Evolutionary conservation across 2,888 invertebrate genomes (phyloP).

Genomic region (Orthosia gracilis): DNA sequence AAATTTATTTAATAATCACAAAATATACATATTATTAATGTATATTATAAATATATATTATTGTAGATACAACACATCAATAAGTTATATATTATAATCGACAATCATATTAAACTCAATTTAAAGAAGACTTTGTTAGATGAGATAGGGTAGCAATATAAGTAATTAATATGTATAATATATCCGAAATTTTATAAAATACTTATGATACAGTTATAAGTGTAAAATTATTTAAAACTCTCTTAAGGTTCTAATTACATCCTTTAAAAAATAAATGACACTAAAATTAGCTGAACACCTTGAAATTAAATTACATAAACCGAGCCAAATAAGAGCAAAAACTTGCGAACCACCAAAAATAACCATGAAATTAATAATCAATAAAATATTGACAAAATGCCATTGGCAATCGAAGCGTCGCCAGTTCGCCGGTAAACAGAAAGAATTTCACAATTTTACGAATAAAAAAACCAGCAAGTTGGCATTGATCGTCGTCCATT

Average conservation of each 20-base stretch:
- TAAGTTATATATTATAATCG: no score
- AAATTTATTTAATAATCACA: no score
- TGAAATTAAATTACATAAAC: constrained; percentile 25
- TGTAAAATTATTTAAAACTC: neutral
- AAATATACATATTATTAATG: no score
- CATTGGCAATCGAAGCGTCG: constrained; percentile 37
- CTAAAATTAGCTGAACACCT: constrained; percentile 1
- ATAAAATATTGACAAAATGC: constrained; percentile 41
- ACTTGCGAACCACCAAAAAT: constrained; percentile 16
- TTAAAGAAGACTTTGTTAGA: no score
- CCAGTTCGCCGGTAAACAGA: constrained; percentile 29
- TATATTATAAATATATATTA: no score
- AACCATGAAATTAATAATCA: constrained; percentile 50
- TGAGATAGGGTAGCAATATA: no score
- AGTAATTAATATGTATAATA: no score
- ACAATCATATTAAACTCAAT: no score
- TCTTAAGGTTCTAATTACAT: neutral
- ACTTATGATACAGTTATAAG: neutral
- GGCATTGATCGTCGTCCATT: constrained; percentile 62
- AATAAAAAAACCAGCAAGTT: constrained; percentile 35
- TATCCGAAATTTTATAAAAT: no score
- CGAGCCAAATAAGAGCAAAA: constrained; percentile 1
- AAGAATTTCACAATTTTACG: constrained; percentile 55
- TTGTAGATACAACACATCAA: no score
- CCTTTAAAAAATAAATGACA: constrained; percentile 3